These are phyloP conservation scores for Meriones unguiculatus DNA, from an alignment of 2,113 vertebrate species.

Conservation along the genomic window DNA sequence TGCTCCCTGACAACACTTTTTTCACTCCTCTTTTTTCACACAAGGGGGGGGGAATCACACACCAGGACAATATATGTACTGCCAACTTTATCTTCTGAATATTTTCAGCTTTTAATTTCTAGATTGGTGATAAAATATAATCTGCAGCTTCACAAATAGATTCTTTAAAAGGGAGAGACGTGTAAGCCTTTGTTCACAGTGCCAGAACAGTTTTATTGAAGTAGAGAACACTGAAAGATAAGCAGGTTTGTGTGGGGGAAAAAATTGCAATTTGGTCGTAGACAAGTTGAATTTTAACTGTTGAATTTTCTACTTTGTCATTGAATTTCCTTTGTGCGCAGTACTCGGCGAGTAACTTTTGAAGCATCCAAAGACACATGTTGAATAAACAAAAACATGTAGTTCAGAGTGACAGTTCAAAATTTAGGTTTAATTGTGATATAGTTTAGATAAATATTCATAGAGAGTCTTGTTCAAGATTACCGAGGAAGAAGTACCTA, in stretches of 20 bases:
- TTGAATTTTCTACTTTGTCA: not conserved
- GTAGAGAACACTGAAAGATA: not conserved
- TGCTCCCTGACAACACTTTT: not conserved
- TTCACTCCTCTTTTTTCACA: accelerated
- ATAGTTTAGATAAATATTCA: not conserved
- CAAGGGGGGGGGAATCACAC: not conserved
- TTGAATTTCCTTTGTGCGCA: not conserved
- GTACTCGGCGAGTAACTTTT: not conserved
- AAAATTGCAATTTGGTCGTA: not conserved
- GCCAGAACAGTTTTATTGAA: not conserved
- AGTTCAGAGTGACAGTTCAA: not conserved
- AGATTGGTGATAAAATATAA: not conserved
- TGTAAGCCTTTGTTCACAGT: not conserved
- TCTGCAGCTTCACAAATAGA: not conserved
- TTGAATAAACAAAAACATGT: not conserved
- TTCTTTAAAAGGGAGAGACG: not conserved
- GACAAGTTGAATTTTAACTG: not conserved
- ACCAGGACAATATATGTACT: not conserved
- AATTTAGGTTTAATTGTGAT: not conserved
- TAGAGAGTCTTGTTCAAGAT: not conserved
- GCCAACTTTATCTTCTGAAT: not conserved
- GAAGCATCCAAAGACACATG: not conserved
- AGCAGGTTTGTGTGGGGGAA: not conserved
- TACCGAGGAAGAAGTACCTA: not conserved
- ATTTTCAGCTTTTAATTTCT: slow-evolving; percentile 8